Evolutionary conservation across 1,140 invertebrate species (phyloP), one percentile per base, ranked within the genome.

Genomic region (Rhynchophorus ferrugineus): DNA sequence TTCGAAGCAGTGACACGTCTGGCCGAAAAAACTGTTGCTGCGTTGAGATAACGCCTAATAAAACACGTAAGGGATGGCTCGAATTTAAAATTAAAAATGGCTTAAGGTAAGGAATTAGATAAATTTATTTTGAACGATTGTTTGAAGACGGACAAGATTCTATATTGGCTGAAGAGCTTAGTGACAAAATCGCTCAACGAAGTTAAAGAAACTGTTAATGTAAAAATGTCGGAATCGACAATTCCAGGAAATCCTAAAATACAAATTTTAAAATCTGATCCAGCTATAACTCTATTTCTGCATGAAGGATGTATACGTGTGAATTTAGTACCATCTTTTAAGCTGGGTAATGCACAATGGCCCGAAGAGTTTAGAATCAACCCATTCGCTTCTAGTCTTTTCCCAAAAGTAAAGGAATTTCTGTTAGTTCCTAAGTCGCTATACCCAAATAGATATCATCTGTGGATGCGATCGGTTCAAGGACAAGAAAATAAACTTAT

Each of bases 371-470:
- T 57, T 42, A 49, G 44, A 37, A 5, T 29, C 11, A 11, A 11
- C 5, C 5, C 5, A 29, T 29, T 6, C 11, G 11, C 11, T 11
- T 0, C 37, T 17, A 63, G 61, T 58, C 49, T 50, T 2, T 46
- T 50, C 3, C 14, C 44, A 22, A 19, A 61, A 56, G n/a, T n/a
- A n/a, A 46, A 46, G 51, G 43, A 41, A 16, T 49, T 44, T 49
- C 62, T 66, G 13, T 61, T 68, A 46, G 66, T 68, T 3, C 66
- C 66, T 6, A 68, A 68, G 56, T 44, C 49, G 41, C 58, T 61
- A 11, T 56, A 61, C 52, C 9, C 14, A n/a, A 11, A 9, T 0
- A n/a, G 2, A 1, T 7, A 51, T 16, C 17, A 41, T 18, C 9
- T n/a, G 16, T 66, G 64, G 64, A 49, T 61, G 49, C 41, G 61